Percentiles rank a stretch among this genome's conserved stretches.
Evolutionary conservation across 1,140 invertebrate genomes (phyloP).

Genomic region (Platyura marginata): DNA sequence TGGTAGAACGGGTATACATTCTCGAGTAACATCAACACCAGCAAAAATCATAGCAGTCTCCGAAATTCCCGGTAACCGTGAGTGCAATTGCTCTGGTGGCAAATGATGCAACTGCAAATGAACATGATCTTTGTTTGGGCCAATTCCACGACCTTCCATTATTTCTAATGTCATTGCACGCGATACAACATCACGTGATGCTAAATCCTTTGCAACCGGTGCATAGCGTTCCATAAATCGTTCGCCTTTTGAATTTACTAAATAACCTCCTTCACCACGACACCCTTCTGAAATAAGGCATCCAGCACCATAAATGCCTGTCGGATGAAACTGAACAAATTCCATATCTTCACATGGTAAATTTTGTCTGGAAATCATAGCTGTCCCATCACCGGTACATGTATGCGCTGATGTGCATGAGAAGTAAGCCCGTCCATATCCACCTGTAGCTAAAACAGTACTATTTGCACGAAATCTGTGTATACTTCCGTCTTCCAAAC

Average conservation of each 20-base stretch:
- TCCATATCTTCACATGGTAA: constrained; percentile 89
- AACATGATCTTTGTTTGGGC: constrained; percentile 94
- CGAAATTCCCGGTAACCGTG: constrained; percentile 61
- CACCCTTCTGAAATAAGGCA: constrained; percentile 96
- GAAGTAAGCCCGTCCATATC: constrained; percentile 86
- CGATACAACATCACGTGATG: constrained; percentile 93
- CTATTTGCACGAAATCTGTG: constrained; percentile 63
- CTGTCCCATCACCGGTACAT: constrained; percentile 93
- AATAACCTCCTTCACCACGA: constrained; percentile 88
- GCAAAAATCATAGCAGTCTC: constrained; percentile 98
- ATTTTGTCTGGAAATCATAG: constrained; percentile 84
- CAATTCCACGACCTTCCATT: constrained; percentile 84
- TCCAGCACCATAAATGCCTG: constrained; percentile 93
- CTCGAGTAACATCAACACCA: constrained; percentile 91
- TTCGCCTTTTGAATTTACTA: constrained; percentile 92
- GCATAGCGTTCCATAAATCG: constrained; percentile 98
- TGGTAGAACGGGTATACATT: constrained; percentile 93
- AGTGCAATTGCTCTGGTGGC: constrained; percentile 76
- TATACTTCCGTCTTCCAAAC: constrained; percentile 95
- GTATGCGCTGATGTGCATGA: constrained; percentile 98
- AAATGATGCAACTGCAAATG: constrained; percentile 91
- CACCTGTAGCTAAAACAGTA: constrained; percentile 70
- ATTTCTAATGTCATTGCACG: constrained; percentile 96
- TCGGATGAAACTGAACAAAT: constrained; percentile 99
- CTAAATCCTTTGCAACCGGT: constrained; percentile 94